Conservation (phyloP, 2,888 invertebrate genomes). For the Caenorhabditis imperialis region DNA sequence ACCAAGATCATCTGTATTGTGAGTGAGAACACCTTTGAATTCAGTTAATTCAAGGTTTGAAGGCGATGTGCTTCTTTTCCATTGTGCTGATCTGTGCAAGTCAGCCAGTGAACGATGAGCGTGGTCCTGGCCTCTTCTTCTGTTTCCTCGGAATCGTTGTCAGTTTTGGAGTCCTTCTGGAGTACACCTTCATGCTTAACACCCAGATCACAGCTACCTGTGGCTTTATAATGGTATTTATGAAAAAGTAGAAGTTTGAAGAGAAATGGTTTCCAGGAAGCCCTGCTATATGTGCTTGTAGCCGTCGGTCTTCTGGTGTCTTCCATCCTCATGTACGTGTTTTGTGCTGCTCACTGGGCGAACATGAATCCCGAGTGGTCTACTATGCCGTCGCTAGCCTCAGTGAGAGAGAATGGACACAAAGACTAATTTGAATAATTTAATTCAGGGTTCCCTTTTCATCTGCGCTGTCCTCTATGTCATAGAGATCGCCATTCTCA, state of each 20-base stretch:
- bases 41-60: constrained; percentile 3
- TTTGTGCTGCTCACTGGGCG: constrained; percentile 69
- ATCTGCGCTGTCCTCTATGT: constrained; percentile 53
- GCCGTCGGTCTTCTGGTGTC: constrained; percentile 63
- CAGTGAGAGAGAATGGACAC: constrained; percentile 52
- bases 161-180: constrained; percentile 64
- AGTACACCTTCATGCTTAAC: constrained; percentile 70
- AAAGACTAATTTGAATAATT: not conserved
- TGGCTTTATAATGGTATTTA: constrained; percentile 59
- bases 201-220: constrained; percentile 58
- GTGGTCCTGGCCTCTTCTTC: constrained; percentile 67
- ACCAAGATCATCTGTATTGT: constrained; percentile 70
- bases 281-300: constrained; percentile 55
- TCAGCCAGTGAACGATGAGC: constrained; percentile 68
- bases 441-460: constrained; percentile 60
- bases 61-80: constrained; percentile 63
- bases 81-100: constrained; percentile 57
- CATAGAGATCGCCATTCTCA: constrained; percentile 54
- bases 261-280: constrained; percentile 57
- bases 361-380: constrained; percentile 71
- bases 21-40: constrained; percentile 37
- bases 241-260: not conserved
- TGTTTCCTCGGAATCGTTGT: constrained; percentile 64
- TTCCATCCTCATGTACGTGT: constrained; percentile 63
- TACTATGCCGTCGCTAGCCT: constrained; percentile 65